Evolutionary conservation across 2,797 vertebrate species (phyloP), one percentile per base, ranked within the genome.

Genomic region (Eulemur coronatus): DNA sequence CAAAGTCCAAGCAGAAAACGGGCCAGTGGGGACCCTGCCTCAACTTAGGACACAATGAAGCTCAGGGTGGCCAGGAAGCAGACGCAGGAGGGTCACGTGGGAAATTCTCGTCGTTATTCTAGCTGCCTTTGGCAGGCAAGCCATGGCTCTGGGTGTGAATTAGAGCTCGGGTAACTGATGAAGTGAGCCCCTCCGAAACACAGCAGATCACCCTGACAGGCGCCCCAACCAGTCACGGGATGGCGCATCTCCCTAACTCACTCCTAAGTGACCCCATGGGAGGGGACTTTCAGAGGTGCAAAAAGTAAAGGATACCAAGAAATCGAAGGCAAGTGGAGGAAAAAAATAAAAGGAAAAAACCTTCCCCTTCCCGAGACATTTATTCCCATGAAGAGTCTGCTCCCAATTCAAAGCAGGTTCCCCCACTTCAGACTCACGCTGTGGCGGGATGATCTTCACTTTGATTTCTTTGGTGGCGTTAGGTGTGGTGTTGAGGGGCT

Each of bases 381-480:
- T 33, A 52, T 61, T 86, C 55, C 26, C 50, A 63, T 65, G 41
- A 93, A 86, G 48, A 73, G 63, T 8, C 15, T 41, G 48, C 18
- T 88, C 50, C n/a, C 20, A 43, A 41, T 41, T 55, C 46, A 7
- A 41, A 59, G 55, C 17, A 2, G 5, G 52, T 28, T 18, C 28
- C 33, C 33, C n/a, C 41, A 48, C 38, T 52, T 50, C 0, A 48
- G 41, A 97, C 99, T 99, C 98, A 99, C 99, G 99, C 50, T 99
- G 99, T 0, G 99, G 98, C 0, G 99, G 99, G 96, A 99, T 99
- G 98, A 99, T 99, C 98, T 99, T 99, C 94, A 99, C 99, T 99
- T 99, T 99, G 98, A 99, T 99, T 97, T 99, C 99, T 98, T 99
- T 99, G 98, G 99, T 97, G 4, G 99, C 97, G 69, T 99, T 99